Percentiles rank a stretch among this genome's conserved stretches.
These are phyloP conservation scores for Syrmaticus mikado DNA, from an alignment of 2,113 vertebrate species.

Conservation along the genomic window DNA sequence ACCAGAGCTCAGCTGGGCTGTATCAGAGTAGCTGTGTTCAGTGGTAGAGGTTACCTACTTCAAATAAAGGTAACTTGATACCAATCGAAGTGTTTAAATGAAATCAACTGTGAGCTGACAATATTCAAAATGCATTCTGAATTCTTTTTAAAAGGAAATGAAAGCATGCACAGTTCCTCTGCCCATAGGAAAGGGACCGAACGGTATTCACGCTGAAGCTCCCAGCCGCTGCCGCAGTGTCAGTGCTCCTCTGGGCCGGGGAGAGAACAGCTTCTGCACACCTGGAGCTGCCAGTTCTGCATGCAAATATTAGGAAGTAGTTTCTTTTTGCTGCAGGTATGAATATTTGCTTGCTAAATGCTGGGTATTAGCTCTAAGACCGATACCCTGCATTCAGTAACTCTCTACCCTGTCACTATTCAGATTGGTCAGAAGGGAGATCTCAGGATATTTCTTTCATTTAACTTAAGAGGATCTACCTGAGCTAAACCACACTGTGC, in stretches of 20 bases:
- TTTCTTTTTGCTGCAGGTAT: neutral
- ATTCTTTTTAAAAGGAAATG: neutral
- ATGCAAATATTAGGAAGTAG: neutral
- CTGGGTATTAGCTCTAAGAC: neutral
- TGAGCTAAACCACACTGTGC: neutral
- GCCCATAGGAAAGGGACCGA: neutral
- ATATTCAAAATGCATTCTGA: neutral
- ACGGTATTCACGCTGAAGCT: neutral
- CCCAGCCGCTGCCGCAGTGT: fast-evolving
- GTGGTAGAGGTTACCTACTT: neutral
- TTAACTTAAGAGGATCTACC: neutral
- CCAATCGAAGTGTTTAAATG: neutral
- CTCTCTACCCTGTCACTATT: neutral
- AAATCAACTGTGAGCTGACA: neutral
- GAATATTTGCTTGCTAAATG: neutral
- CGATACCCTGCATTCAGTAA: fast-evolving
- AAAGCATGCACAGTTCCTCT: neutral
- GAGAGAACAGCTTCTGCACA: neutral
- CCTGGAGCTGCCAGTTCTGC: neutral
- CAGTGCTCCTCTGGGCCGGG: neutral
- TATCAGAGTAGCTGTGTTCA: neutral
- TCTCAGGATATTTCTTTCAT: neutral
- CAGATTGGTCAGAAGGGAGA: neutral
- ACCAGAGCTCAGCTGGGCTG: neutral
- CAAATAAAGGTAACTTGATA: neutral